These are phyloP conservation scores for Drosophila tani DNA, from an alignment of 1,140 invertebrate genomes.

Conservation along the genomic window DNA sequence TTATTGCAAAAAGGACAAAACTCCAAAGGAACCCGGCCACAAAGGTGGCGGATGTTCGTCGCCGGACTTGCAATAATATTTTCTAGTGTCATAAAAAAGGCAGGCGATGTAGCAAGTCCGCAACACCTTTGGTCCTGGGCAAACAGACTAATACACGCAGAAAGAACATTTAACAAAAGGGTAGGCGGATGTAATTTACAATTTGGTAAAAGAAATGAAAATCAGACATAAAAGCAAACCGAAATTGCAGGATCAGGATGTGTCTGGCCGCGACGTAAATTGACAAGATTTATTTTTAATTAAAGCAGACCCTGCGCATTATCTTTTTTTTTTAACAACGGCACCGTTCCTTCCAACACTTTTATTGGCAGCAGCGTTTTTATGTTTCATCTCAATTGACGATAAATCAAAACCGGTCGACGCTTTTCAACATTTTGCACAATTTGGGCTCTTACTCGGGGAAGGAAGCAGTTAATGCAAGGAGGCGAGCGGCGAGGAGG, in stretches of 20 bases:
- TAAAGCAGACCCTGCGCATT: slow-evolving; percentile 75
- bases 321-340: slow-evolving; percentile 50
- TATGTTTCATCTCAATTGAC: slow-evolving; percentile 70
- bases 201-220: slow-evolving; percentile 65
- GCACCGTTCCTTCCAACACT: slow-evolving; percentile 38
- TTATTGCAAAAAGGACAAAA: slow-evolving; percentile 54
- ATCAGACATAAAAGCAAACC: slow-evolving; percentile 59
- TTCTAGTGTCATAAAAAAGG: slow-evolving; percentile 67
- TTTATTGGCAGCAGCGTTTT: slow-evolving; percentile 77
- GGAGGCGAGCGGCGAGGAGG: slow-evolving; percentile 15
- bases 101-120: slow-evolving; percentile 26
- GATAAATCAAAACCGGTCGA: slow-evolving; percentile 76
- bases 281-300: slow-evolving; percentile 83
- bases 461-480: slow-evolving; percentile 40
- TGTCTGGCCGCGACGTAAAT: slow-evolving; percentile 74
- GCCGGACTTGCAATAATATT: slow-evolving; percentile 67
- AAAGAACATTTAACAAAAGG: slow-evolving; percentile 70
- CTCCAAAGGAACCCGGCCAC: slow-evolving; percentile 45
- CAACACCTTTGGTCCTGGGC: slow-evolving; percentile 63
- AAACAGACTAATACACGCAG: slow-evolving; percentile 28
- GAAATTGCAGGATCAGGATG: slow-evolving; percentile 55
- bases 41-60: slow-evolving; percentile 71
- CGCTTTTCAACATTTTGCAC: slow-evolving; percentile 58
- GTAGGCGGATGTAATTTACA: slow-evolving; percentile 80
- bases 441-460: slow-evolving; percentile 30